Evolutionary conservation across 1,140 invertebrate genomes (phyloP).

Genomic region (Drosophila chauvacae): DNA sequence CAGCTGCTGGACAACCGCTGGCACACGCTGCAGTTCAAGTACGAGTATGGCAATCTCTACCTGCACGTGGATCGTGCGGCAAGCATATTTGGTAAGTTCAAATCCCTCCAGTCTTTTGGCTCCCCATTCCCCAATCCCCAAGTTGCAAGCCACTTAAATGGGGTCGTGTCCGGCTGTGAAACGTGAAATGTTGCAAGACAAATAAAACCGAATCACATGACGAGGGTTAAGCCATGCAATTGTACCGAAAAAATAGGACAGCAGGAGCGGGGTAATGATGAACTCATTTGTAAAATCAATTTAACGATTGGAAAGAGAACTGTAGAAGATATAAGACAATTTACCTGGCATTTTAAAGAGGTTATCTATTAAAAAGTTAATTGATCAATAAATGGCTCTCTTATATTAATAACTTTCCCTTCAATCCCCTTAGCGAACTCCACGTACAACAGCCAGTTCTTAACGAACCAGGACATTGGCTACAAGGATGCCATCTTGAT

Average conservation of each 20-base stretch:
- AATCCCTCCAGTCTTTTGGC: conserved; percentile 3
- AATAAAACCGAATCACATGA: conserved; percentile 30
- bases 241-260: conserved; percentile 4
- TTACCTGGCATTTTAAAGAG: neutral
- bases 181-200: conserved; percentile 29
- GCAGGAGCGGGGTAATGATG: conserved; percentile 4
- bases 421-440: conserved; percentile 87
- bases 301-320: conserved; percentile 5
- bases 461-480: conserved; percentile 89
- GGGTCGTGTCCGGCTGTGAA: conserved; percentile 13
- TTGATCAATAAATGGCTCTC: neutral
- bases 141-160: conserved; percentile 10
- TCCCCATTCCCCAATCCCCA: conserved; percentile 3
- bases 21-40: conserved; percentile 86
- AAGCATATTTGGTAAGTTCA: conserved; percentile 77
- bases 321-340: neutral
- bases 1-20: conserved; percentile 91
- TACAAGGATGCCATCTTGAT: conserved; percentile 88
- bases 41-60: conserved; percentile 88
- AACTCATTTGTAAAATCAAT: conserved; percentile 32
- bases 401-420: neutral
- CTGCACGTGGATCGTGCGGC: conserved; percentile 84
- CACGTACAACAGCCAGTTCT: conserved; percentile 90
- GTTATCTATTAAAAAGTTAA: too few relatives aligned
- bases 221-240: conserved; percentile 21